Base-by-base conservation (phyloP, 2,113 vertebrate genomes). In the Petroica traversi region DNA sequence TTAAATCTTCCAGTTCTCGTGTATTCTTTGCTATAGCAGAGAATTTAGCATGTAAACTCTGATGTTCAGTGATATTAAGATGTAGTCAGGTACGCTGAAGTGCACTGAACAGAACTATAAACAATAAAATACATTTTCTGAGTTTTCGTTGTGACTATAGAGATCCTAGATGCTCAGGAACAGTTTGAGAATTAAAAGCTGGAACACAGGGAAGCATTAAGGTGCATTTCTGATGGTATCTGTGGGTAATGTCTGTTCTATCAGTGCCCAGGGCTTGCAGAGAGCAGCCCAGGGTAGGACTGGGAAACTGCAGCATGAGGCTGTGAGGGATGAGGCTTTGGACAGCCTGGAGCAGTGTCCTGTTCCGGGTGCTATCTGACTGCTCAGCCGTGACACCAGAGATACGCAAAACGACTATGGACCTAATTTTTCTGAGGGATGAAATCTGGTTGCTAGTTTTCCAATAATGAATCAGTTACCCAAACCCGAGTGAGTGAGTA, bases 281-380 rank as follows among this genome's bases (percentile, higher is more conserved):
- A 38, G 62, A n/a, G 58, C 83, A 76, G 61, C 26, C 55, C 29
- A 1, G 3, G 33, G 14, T 46, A 68, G 54, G 31, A 36, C 26
- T 23, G 19, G 29, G 82, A 5, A n/a, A 3, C 28, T 23, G 4
- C 25, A 58, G 45, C 3, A 0, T 25, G 11, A 12, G 11, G 25
- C 12, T 58, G 22, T 46, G 23, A 33, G 49, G 29, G 7, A 8
- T 18, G 54, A 31, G 36, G 29, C 9, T 48, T 59, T 74, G 46
- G 62, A 11, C 9, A 36, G 69, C 19, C 43, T 19, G 11, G 33
- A 73, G 31, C 31, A n/a, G 26, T 31, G 48, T 81, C 3, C 25
- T 18, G 1, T 73, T 64, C 82, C 46, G 49, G 8, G 9, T 19
- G 14, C 45, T 34, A 9, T 28, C 19, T 67, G 23, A 8, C 38